These are phyloP conservation scores for Pontoporia blainvillei DNA, from an alignment of 2,113 vertebrate species.

Conservation along the genomic window DNA sequence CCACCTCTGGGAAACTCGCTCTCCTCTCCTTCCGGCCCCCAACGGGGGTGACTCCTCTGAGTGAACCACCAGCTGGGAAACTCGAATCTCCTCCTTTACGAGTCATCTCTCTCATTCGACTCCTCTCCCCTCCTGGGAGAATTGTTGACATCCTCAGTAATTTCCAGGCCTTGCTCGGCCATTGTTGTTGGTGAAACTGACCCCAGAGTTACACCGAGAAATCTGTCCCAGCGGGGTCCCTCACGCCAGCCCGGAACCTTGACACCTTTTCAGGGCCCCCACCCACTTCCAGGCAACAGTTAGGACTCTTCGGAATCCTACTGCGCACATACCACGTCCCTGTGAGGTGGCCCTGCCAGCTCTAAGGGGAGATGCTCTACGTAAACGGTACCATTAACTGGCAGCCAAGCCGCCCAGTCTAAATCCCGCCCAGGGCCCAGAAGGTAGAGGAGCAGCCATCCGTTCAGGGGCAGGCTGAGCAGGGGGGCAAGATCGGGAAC, in stretches of 20 bases:
- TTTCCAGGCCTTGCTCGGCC: background rate
- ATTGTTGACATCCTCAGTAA: too few relatives aligned
- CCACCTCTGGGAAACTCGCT: background rate
- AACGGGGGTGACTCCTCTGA: accelerated
- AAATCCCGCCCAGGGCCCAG: too few relatives aligned
- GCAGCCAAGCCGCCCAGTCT: background rate
- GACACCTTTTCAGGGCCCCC: background rate
- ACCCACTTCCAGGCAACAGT: background rate
- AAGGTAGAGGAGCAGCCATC: background rate
- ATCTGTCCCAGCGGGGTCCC: too few relatives aligned
- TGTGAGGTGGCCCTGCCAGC: accelerated
- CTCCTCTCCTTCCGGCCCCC: background rate
- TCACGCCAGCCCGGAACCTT: accelerated
- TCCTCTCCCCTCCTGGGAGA: background rate
- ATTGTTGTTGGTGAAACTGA: background rate
- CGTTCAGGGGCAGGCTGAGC: background rate
- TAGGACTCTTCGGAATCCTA: background rate
- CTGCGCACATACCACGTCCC: too few relatives aligned
- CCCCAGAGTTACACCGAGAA: background rate
- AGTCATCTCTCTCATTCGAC: background rate
- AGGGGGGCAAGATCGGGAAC: too few relatives aligned
- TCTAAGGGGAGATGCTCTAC: background rate
- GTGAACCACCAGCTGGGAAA: background rate
- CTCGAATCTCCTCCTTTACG: background rate
- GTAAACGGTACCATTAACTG: too few relatives aligned